These are phyloP conservation scores for Arion vulgaris DNA, from an alignment of 1,140 invertebrate species.

Conservation along the genomic window DNA sequence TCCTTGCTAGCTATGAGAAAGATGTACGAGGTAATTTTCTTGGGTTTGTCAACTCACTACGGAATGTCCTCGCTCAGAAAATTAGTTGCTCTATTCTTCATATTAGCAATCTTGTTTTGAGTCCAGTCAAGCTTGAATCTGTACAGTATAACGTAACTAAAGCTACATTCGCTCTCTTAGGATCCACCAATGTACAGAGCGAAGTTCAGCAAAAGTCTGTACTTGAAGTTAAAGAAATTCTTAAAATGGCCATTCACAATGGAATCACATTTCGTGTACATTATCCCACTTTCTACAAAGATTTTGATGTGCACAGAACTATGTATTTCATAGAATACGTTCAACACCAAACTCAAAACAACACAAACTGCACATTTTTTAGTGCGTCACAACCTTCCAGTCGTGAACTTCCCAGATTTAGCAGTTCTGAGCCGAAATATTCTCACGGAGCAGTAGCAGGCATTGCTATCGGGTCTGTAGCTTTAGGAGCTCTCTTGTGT, in stretches of 20 bases:
- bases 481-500: neutral
- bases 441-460: neutral
- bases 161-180: conserved; percentile 17
- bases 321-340: neutral
- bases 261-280: conserved; percentile 7
- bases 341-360: too few species aligned
- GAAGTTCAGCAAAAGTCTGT: neutral
- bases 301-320: neutral
- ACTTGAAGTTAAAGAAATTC: neutral
- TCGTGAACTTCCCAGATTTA: neutral
- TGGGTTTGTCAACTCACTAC: conserved; percentile 3
- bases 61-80: neutral
- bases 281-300: neutral
- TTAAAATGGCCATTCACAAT: neutral
- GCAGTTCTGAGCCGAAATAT: neutral
- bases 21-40: neutral
- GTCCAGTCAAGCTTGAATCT: neutral
- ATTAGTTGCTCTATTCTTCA: neutral
- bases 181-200: neutral
- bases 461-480: neutral
- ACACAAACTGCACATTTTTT: neutral
- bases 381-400: neutral
- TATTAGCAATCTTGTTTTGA: neutral
- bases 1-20: neutral
- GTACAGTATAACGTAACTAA: neutral